These are phyloP conservation scores for Phenganax marumi DNA, from an alignment of 92 coral and sea anemone genomes.

Conservation along the genomic window DNA sequence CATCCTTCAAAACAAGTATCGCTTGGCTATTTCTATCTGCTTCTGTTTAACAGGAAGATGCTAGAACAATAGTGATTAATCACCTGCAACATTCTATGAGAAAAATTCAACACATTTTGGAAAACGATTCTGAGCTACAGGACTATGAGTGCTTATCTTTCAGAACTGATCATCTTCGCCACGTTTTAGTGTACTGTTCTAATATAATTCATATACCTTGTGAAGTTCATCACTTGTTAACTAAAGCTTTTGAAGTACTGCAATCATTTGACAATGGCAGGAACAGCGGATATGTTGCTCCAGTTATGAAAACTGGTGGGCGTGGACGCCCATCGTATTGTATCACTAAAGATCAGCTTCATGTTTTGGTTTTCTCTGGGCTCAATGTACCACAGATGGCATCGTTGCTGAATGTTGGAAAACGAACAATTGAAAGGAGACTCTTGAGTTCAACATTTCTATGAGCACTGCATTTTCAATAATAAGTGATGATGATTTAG, in stretches of 20 bases:
- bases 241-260: background rate
- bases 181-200: constrained; percentile 8
- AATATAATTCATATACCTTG: background rate
- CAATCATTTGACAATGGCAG: background rate
- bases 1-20: no score
- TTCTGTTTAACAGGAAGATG: background rate
- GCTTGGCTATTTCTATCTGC: no score
- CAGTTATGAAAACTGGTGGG: constrained; percentile 7
- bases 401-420: background rate
- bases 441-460: background rate
- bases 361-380: constrained; percentile 24
- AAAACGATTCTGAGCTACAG: background rate
- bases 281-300: background rate
- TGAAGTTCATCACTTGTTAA: background rate
- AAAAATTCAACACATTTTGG: background rate
- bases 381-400: constrained; percentile 12
- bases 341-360: constrained; percentile 9
- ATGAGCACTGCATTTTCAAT: background rate
- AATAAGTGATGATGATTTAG: background rate
- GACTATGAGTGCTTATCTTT: constrained; percentile 11
- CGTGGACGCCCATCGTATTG: constrained; percentile 17
- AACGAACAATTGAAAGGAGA: constrained; percentile 4
- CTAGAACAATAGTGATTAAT: background rate
- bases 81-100: background rate
- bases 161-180: background rate